phyloP scores from a whole-genome alignment of 2,888 invertebrate species.

The Tipula confusa region DNA sequence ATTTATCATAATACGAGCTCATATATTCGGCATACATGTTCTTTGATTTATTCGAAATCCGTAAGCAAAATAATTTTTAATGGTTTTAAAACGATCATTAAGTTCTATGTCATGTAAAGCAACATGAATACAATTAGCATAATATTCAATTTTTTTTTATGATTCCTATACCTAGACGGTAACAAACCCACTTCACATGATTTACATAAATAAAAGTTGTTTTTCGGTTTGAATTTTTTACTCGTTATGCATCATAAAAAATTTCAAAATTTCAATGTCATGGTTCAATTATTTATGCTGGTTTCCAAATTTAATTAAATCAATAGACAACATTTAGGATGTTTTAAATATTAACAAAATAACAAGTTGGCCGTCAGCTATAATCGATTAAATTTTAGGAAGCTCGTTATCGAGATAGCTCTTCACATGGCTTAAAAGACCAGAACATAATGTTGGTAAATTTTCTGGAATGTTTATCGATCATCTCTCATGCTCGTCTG shows the following conservation, averaged over 20 bases:
- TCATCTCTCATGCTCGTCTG: too few species aligned
- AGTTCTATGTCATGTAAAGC: not conserved
- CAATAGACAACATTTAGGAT: not conserved
- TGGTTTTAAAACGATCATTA: slow-evolving; percentile 3
- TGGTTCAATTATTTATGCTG: not conserved
- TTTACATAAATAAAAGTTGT: not conserved
- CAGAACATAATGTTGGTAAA: too few species aligned
- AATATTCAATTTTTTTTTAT: not conserved
- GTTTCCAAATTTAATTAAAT: not conserved
- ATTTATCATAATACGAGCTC: not conserved
- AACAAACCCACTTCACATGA: slow-evolving; percentile 3
- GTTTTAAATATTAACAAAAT: not conserved
- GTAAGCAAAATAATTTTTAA: not conserved
- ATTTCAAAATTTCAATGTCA: not conserved
- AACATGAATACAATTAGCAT: not conserved
- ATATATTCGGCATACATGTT: not conserved
- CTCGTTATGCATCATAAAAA: not conserved
- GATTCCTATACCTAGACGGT: not conserved
- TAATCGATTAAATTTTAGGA: too few species aligned
- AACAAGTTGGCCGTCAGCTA: not conserved
- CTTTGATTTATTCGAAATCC: slow-evolving; percentile 6
- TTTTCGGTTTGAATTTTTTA: not conserved
- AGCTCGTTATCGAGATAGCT: too few species aligned
- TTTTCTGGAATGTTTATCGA: too few species aligned
- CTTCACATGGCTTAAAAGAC: too few species aligned